Base-by-base conservation (phyloP, 1,140 invertebrate species). In the Maniola jurtina region DNA sequence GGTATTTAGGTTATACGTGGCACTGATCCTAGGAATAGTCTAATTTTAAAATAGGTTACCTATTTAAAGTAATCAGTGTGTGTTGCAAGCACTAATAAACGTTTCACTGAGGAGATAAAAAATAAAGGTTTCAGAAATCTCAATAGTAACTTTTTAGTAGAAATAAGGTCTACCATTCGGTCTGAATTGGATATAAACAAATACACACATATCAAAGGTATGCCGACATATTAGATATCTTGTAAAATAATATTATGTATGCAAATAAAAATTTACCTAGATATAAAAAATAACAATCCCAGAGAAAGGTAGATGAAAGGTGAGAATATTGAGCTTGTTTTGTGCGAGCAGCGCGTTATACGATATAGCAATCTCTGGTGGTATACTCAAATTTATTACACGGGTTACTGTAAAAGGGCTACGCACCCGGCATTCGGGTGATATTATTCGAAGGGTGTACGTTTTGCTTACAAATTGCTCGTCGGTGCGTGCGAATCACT, bases 391-490 rank as follows among this genome's bases (percentile, higher is more conserved):
- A 81, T 83, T 83, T 82, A 82, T 80, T 71, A 72, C 68, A 68
- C 59, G 64, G 72, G 69, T 76, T 71, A 70, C 71, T 64, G 72
- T 79, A 75, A 77, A 86, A 73, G 71, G 76, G 76, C 66, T 77
- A 73, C 70, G 70, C 62, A 79, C 65, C 72, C 61, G 64, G 57
- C 63, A 68, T 56, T 72, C 67, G 68, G 59, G 66, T 76, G 70
- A 81, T 83, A 83, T 84, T 76, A 81, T 83, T 84, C 73, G 71
- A 68, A 61, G 69, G 72, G 76, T 77, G 73, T 84, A 75, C 73
- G 79, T 82, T 84, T 87, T 85, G 81, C 83, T 77, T 86, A 82
- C 80, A 87, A 87, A 87, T 87, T 86, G 79, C 70, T 76, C 69
- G 70, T 65, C 66, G 76, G 80, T 73, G 77, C 83, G 81, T 83